A percentile compares a stretch with the other conserved stretches of the same genome.
phyloP scores from a whole-genome alignment of 2,797 vertebrate genomes.

The Cyclura pinguis region DNA sequence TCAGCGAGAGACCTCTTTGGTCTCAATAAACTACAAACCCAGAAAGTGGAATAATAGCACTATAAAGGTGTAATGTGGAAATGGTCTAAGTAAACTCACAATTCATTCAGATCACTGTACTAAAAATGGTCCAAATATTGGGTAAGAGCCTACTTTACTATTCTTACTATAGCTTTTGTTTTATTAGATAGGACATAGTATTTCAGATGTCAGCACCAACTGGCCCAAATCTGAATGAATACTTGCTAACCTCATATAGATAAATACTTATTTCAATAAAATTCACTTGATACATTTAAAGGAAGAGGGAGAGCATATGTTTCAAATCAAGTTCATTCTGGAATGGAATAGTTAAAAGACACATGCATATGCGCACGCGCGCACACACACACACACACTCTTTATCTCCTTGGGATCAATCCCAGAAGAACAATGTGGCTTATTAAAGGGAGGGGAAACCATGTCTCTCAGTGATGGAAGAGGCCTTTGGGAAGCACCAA shows the following conservation, averaged over 20 bases:
- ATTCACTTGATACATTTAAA: conserved; percentile 25
- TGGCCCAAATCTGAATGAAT: background rate
- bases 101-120: background rate
- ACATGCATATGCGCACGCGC: rapidly evolving
- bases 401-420: conserved; percentile 44
- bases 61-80: too few species aligned
- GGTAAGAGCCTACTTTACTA: background rate
- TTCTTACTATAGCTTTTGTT: conserved; percentile 8
- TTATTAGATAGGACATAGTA: background rate
- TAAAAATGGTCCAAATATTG: background rate
- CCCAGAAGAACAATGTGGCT: conserved; percentile 37
- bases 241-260: conserved; percentile 35
- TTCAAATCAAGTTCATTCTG: conserved; percentile 41
- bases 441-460: conserved; percentile 42
- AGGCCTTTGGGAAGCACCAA: conserved; percentile 51
- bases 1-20: too few species aligned
- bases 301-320: rapidly evolving
- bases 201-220: conserved; percentile 28
- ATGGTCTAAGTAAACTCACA: background rate
- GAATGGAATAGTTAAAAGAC: conserved; percentile 38
- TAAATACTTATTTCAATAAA: conserved; percentile 17
- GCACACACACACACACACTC: rapidly evolving
- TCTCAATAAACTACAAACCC: too few species aligned
- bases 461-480: conserved; percentile 56
- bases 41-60: too few species aligned